Percentiles rank a stretch among this genome's conserved stretches.
phyloP scores from a whole-genome alignment of 2,113 vertebrate species.

The Tricholaema leucomelas region DNA sequence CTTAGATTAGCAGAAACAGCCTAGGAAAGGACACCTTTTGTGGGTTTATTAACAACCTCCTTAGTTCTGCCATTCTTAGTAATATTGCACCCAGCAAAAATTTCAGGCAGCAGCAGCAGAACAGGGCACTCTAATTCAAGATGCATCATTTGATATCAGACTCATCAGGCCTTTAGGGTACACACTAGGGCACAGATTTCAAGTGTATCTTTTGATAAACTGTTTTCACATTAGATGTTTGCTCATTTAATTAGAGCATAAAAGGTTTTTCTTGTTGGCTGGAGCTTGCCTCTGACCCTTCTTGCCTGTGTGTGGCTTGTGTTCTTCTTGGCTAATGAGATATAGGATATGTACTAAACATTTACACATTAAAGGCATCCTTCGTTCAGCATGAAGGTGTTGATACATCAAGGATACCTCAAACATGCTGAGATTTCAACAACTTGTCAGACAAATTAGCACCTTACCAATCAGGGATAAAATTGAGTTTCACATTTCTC shows the following conservation, averaged over 20 bases:
- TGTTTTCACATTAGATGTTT: constrained; percentile 32
- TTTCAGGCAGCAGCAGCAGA: not conserved
- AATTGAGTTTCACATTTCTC: constrained; percentile 83
- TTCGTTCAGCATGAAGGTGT: constrained; percentile 88
- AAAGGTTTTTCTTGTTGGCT: constrained; percentile 63
- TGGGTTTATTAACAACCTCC: not conserved
- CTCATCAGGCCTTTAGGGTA: not conserved
- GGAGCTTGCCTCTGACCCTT: constrained; percentile 50
- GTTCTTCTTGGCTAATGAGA: constrained; percentile 83
- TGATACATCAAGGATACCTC: constrained; percentile 92
- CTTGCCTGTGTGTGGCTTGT: constrained; percentile 66
- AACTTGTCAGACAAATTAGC: constrained; percentile 92
- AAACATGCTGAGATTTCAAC: constrained; percentile 87
- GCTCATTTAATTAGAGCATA: constrained; percentile 68
- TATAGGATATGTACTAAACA: constrained; percentile 83
- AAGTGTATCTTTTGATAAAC: constrained; percentile 28
- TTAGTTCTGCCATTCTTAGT: not conserved
- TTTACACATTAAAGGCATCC: constrained; percentile 80
- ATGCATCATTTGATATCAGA: not conserved
- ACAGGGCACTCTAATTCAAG: not conserved
- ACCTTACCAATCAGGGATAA: constrained; percentile 82
- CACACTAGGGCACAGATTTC: not conserved
- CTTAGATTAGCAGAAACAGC: not conserved
- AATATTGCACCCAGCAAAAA: not conserved
- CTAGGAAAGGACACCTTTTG: not conserved